Base-by-base conservation (phyloP, 2,113 vertebrate genomes). In the Anolis sagrei region DNA sequence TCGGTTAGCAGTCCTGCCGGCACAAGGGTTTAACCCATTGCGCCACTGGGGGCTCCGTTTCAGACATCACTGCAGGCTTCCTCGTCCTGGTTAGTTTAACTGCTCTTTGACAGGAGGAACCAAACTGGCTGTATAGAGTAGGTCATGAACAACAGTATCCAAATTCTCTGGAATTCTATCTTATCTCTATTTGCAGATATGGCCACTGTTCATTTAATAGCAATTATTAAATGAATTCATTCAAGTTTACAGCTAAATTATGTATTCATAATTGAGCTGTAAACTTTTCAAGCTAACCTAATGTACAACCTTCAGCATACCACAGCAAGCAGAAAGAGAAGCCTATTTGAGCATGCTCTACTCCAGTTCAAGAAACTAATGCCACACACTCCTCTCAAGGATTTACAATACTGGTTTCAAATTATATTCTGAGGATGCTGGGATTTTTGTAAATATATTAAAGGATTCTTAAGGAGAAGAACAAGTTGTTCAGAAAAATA, bases 281-380 rank as follows among this genome's bases (percentile, higher is more conserved):
- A 39, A 61, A 39, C 2, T 85, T 90, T 54, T 62, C n/a, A 61
- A 64, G 44, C 49, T 51, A 51, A 11, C 81, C 49, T 61, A 73
- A 27, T 29, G 32, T 14, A 61, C 61, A 32, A 66, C 34, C 11
- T 18, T 36, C 54, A 11, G 73, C 1, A 1, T 3, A 25, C 13
- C 62, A 64, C 6, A 23, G 62, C 62, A 62, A 62, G 13, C 14
- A 25, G 13, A 7, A 5, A 64, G 62, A 27, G 62, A 18, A 5
- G 25, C 13, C 25, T 64, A 64, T 25, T 14, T 21, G 25, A 64
- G 13, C 19, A 64, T 2, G 62, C 4, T 21, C 62, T 27, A 23
- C 21, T n/a, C n/a, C n/a, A n/a, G n/a, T n/a, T n/a, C n/a, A n/a
- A n/a, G n/a, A n/a, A n/a, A n/a, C n/a, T n/a, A n/a, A n/a, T 0